Percentiles rank a stretch among this genome's conserved stretches.
phyloP scores from a whole-genome alignment of 2,888 invertebrate genomes.

The Tinea semifulvella region DNA sequence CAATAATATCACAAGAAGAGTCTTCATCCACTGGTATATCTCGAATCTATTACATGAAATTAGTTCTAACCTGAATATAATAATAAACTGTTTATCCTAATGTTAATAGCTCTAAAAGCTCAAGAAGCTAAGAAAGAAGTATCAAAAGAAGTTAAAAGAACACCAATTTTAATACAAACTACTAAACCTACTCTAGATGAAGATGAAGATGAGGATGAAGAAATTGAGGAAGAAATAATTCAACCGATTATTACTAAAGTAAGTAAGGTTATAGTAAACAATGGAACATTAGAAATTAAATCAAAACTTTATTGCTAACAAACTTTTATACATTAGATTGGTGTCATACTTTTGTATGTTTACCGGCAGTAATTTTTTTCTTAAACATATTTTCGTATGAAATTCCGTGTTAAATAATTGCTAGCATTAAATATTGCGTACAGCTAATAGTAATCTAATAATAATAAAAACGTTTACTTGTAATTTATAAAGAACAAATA shows the following conservation, averaged over 20 bases:
- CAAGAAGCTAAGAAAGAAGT: constrained; percentile 2
- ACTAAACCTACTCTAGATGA: constrained; percentile 24
- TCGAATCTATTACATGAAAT: neutral
- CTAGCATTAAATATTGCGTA: too few relatives aligned
- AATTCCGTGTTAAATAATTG: too few relatives aligned
- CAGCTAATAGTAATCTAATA: too few relatives aligned
- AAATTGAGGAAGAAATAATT: constrained; percentile 17
- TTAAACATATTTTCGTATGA: too few relatives aligned
- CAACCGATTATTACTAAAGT: constrained; percentile 8
- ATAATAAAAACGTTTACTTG: too few relatives aligned
- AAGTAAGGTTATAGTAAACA: neutral
- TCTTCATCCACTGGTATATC: constrained; percentile 28
- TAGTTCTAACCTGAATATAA: neutral
- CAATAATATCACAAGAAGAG: constrained; percentile 40
- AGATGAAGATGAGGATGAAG: constrained; percentile 29
- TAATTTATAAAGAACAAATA: too few relatives aligned
- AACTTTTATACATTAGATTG: too few relatives aligned
- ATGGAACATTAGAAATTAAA: too few relatives aligned
- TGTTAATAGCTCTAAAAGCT: neutral
- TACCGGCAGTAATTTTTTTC: too few relatives aligned
- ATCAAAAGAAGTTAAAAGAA: neutral
- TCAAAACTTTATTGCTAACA: too few relatives aligned
- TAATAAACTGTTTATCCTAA: too few relatives aligned
- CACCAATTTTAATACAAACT: constrained; percentile 9
- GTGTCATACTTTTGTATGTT: too few relatives aligned